Conservation (phyloP, 2,113 vertebrate genomes). For the Tachycineta bicolor region DNA sequence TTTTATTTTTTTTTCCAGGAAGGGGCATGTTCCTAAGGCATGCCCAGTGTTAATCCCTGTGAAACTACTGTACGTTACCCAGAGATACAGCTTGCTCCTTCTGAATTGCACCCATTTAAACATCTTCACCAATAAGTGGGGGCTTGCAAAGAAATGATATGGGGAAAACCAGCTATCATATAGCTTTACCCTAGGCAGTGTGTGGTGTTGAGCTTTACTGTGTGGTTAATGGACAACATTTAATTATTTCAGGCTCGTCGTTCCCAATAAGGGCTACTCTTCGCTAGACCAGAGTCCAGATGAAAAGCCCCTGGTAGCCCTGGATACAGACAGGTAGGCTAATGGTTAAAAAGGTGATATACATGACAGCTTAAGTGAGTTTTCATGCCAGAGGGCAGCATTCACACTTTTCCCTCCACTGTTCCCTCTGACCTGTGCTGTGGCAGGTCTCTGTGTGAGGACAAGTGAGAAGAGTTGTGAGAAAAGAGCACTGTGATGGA, state of each 20-base stretch:
- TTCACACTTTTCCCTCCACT: neutral
- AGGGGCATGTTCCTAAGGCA: neutral
- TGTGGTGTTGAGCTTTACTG: neutral
- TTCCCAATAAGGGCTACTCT: constrained; percentile 98
- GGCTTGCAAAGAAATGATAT: neutral
- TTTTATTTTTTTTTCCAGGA: neutral
- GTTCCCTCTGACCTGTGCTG: fast-evolving
- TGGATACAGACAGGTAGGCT: constrained; percentile 96
- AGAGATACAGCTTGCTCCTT: neutral
- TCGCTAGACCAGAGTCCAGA: constrained; percentile 98
- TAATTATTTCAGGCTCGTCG: constrained; percentile 85
- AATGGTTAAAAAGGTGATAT: neutral
- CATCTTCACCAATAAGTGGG: neutral
- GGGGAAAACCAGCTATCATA: fast-evolving
- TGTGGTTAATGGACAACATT: neutral
- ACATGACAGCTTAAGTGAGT: fast-evolving
- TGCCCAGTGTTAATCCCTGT: neutral
- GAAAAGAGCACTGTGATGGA: neutral
- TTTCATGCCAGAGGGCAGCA: neutral
- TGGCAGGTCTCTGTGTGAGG: neutral
- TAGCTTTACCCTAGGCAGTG: neutral
- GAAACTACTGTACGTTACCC: neutral
- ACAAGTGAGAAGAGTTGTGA: neutral
- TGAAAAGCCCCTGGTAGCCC: constrained; percentile 95
- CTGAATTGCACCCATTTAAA: neutral